Conservation (phyloP, 2,888 invertebrate species). For the Patella ulyssiponensis region DNA sequence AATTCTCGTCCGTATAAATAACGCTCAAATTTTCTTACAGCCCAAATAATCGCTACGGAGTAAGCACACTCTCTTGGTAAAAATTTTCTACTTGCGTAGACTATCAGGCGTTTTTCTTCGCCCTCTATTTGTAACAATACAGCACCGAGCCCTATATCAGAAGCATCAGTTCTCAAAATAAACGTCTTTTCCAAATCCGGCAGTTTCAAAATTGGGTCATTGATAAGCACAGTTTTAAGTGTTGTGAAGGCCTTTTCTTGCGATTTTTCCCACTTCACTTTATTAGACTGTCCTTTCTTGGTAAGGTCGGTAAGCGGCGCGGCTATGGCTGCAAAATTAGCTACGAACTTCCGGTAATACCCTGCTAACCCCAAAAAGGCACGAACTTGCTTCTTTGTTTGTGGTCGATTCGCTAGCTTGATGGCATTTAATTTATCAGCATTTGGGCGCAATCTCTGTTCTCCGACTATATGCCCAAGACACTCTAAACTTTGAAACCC, state of each 20-base stretch:
- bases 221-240: too few relatives aligned
- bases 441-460: conserved; percentile 11
- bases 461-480: conserved; percentile 28
- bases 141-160: conserved; percentile 19
- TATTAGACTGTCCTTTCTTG: too few relatives aligned
- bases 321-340: conserved; percentile 15
- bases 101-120: too few relatives aligned
- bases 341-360: conserved; percentile 19
- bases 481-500: conserved; percentile 18
- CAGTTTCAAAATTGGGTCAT: background rate
- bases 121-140: conserved; percentile 5
- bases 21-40: background rate
- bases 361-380: conserved; percentile 21
- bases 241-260: too few relatives aligned
- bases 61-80: background rate
- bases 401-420: conserved; percentile 3
- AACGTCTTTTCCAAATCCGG: conserved; percentile 14
- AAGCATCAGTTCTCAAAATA: conserved; percentile 19
- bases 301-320: conserved; percentile 13
- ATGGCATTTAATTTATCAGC: conserved; percentile 22
- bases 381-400: conserved; percentile 3
- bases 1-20: background rate
- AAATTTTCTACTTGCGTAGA: conserved; percentile 17
- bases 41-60: background rate
- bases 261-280: too few relatives aligned